Conservation (phyloP, 2,797 vertebrate species). For the Tympanoctomys barrerae region DNA sequence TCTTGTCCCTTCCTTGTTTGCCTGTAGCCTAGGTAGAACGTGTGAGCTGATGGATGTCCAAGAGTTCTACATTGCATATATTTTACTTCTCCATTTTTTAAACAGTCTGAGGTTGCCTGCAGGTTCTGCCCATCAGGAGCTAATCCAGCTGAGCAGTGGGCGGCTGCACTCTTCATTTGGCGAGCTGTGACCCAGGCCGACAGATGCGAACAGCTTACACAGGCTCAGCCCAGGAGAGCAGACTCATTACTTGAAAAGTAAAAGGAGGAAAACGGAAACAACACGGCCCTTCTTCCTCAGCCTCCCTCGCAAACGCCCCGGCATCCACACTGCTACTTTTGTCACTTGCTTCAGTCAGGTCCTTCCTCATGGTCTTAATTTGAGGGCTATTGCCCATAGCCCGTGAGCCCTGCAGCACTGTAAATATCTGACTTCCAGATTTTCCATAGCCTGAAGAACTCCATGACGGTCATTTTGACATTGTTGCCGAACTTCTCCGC, state of each 20-base stretch:
- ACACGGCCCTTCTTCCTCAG: background rate
- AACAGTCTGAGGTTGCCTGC: background rate
- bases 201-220: background rate
- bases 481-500: background rate
- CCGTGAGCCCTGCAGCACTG: background rate
- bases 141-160: background rate
- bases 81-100: background rate
- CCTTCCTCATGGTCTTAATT: slow-evolving; percentile 66
- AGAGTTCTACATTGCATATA: background rate
- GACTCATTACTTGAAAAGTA: background rate
- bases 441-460: slow-evolving; percentile 26
- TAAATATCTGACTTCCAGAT: slow-evolving; percentile 6
- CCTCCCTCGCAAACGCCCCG: background rate
- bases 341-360: background rate
- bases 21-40: background rate
- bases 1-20: background rate
- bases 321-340: background rate
- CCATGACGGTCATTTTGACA: slow-evolving; percentile 24
- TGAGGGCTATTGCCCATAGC: slow-evolving; percentile 8
- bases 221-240: background rate
- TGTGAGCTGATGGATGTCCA: accelerated
- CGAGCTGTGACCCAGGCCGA: slow-evolving; percentile 43
- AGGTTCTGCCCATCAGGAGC: background rate
- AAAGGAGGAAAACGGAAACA: too few relatives aligned
- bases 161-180: background rate